phyloP scores from a whole-genome alignment of 2,888 invertebrate genomes.

The Microctonus aethiopoides region DNA sequence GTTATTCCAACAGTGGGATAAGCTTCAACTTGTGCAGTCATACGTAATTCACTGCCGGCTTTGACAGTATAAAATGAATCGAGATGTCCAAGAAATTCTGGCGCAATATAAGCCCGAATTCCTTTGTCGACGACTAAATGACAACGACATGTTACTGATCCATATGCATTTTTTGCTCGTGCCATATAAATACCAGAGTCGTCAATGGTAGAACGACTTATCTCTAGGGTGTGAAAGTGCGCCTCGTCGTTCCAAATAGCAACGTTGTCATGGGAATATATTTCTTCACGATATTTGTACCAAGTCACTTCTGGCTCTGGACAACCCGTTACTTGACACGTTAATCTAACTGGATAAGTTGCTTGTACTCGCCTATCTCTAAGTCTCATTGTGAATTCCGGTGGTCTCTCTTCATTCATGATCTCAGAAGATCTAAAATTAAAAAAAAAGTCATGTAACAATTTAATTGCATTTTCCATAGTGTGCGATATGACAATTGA shows the following conservation, averaged over 20 bases:
- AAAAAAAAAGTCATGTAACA: not conserved
- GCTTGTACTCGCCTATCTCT: conserved; percentile 85
- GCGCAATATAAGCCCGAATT: conserved; percentile 82
- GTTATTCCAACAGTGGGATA: conserved; percentile 83
- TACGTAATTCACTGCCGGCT: conserved; percentile 73
- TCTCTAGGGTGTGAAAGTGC: conserved; percentile 87
- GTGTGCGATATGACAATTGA: too few species aligned
- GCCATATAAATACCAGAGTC: conserved; percentile 86
- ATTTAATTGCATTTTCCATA: too few species aligned
- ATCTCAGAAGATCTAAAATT: conserved; percentile 57
- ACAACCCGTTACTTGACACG: conserved; percentile 84
- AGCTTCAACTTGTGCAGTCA: conserved; percentile 70
- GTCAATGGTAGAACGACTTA: conserved; percentile 79
- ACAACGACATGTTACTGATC: conserved; percentile 84
- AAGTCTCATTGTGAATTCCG: conserved; percentile 87
- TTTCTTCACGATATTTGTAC: conserved; percentile 81
- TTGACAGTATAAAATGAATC: conserved; percentile 74
- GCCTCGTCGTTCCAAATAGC: conserved; percentile 75
- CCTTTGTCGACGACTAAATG: conserved; percentile 84
- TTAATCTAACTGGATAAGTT: conserved; percentile 85
- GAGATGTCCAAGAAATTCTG: conserved; percentile 79
- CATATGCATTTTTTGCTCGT: conserved; percentile 82
- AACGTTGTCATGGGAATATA: conserved; percentile 71
- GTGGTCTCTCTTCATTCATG: conserved; percentile 71
- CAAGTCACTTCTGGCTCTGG: conserved; percentile 84